Percentiles rank a stretch among this genome's conserved stretches.
Conservation (phyloP, 2,797 vertebrate species). For the Sardinella longiceps region DNA sequence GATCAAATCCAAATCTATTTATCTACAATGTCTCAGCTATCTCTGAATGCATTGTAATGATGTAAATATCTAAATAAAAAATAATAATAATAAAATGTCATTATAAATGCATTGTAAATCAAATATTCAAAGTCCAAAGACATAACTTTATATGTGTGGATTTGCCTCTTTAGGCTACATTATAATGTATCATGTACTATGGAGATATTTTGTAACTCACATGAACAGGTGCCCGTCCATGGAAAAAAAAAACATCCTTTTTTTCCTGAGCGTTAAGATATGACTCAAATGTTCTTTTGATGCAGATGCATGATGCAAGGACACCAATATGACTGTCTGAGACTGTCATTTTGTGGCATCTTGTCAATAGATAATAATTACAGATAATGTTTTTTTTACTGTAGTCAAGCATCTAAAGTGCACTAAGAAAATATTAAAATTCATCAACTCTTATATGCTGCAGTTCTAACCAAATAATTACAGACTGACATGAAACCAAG, state of each 20-base stretch:
- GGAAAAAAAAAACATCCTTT: neutral
- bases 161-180: neutral
- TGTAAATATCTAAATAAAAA: neutral
- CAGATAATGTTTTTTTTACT: neutral
- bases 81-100: neutral
- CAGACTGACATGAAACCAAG: neutral
- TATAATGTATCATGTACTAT: neutral
- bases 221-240: neutral
- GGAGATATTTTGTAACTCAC: neutral
- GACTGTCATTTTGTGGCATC: neutral
- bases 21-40: neutral
- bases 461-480: neutral
- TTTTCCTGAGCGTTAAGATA: neutral
- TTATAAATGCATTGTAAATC: neutral
- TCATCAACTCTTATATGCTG: neutral
- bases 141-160: neutral
- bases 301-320: constrained; percentile 1
- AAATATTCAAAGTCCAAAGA: neutral
- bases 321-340: neutral
- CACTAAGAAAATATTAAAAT: neutral
- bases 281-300: constrained; percentile 11
- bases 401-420: neutral
- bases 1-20: neutral
- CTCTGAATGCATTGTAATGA: neutral
- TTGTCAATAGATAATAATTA: neutral